Base-by-base conservation (phyloP, 1,140 invertebrate genomes). In the Pinna nobilis region DNA sequence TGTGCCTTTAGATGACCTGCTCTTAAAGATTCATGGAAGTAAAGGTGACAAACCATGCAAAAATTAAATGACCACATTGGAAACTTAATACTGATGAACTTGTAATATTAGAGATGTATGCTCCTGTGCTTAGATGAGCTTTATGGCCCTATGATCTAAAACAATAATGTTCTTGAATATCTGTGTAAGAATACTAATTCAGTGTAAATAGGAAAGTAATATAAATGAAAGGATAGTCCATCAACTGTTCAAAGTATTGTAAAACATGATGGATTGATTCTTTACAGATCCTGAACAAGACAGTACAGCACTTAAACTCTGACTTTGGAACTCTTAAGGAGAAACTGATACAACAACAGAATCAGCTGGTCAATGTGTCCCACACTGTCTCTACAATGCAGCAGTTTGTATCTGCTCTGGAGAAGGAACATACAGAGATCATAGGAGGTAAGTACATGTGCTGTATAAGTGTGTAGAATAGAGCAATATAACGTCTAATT, bases 251-350 rank as follows among this genome's bases (percentile, higher is more conserved):
- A n/a, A n/a, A n/a, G n/a, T n/a, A n/a, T n/a, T n/a, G n/a, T n/a
- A n/a, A n/a, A n/a, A 20, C 15, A 6, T 2, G 25, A 53, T 53
- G 20, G 23, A 13, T 15, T 25, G 20, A 1, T 25, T 20, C 15
- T 7, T 41, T 28, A 5, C 37, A 73, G 70, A 37, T 23, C 15
- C 30, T 73, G 41, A 66, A 73, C 55, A 59, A 50, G 32, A 63
- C 47, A 15, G 28, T 71, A 9, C 59, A 55, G 18, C 32, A 30
- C 13, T 20, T 71, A 0, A 53, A 50, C 18, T 20, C 47, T 37
- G 69, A 71, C 50, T 35, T 71, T 5, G n/a, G 30, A 6, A 55
- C 41, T 41, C 44, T 71, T 9, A 71, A 63, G 69, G 20, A 39
- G 20, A 71, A 64, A 37, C 44, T 71, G 5, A 55, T 41, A 5